Evolutionary conservation across 1,140 invertebrate species (phyloP).

Genomic region (Drosophila subobscura): DNA sequence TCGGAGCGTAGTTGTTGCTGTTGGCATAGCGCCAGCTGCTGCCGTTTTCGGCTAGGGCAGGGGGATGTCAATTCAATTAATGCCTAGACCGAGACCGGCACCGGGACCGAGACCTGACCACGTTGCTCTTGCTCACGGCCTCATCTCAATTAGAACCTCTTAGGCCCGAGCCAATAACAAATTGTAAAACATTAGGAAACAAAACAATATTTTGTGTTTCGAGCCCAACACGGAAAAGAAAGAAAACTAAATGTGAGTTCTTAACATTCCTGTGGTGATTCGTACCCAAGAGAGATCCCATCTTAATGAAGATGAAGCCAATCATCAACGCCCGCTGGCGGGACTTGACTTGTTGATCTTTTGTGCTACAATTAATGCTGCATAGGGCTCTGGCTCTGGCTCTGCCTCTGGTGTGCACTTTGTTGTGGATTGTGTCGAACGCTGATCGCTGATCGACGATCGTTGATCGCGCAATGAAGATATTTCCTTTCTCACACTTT

Average conservation of each 20-base stretch:
- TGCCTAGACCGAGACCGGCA: constrained; percentile 44
- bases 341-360: constrained; percentile 53
- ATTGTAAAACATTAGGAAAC: constrained; percentile 66
- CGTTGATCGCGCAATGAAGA: constrained; percentile 75
- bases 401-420: constrained; percentile 42
- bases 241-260: constrained; percentile 42
- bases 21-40: constrained; percentile 66
- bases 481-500: constrained; percentile 82
- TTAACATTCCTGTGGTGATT: constrained; percentile 59
- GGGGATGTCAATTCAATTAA: constrained; percentile 79
- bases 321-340: constrained; percentile 59
- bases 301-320: constrained; percentile 70
- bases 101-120: constrained; percentile 17
- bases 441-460: constrained; percentile 42
- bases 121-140: constrained; percentile 3
- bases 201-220: constrained; percentile 49
- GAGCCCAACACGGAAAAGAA: not conserved
- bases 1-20: constrained; percentile 34
- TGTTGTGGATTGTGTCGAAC: constrained; percentile 53
- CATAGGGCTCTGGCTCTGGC: constrained; percentile 31
- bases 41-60: constrained; percentile 43
- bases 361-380: constrained; percentile 68
- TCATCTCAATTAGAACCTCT: constrained; percentile 72
- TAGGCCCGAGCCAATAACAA: constrained; percentile 73
- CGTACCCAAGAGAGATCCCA: constrained; percentile 21